These are phyloP conservation scores for Rhynchophorus ferrugineus DNA, from an alignment of 1,140 invertebrate species.

Conservation along the genomic window DNA sequence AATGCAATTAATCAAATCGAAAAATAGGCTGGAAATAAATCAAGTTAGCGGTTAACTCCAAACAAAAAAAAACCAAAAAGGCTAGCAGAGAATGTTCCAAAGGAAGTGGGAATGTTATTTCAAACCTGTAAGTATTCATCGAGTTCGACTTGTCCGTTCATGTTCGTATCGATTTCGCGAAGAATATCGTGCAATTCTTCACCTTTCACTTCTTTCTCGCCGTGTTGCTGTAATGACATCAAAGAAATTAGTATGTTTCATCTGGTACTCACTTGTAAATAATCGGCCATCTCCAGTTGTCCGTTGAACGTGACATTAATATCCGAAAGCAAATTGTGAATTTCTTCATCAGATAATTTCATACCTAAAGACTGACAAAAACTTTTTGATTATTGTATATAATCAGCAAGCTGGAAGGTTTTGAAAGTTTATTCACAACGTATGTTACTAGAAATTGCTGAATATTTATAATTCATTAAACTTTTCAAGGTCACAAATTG, in stretches of 20 bases:
- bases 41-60: not conserved
- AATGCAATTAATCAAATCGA: no score
- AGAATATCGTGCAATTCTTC: slow-evolving; percentile 96
- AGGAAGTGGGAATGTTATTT: not conserved
- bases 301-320: slow-evolving; percentile 60
- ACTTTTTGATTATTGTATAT: slow-evolving; percentile 1
- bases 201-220: slow-evolving; percentile 83
- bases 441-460: no score
- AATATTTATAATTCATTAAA: no score
- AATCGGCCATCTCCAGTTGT: slow-evolving; percentile 63
- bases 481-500: not conserved
- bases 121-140: slow-evolving; percentile 97
- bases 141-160: slow-evolving; percentile 98
- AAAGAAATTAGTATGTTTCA: slow-evolving; percentile 20
- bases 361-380: slow-evolving; percentile 52
- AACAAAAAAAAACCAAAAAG: slow-evolving; percentile 5
- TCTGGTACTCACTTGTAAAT: slow-evolving; percentile 57
- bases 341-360: slow-evolving; percentile 53
- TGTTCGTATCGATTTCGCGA: slow-evolving; percentile 96
- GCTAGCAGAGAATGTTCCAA: not conserved
- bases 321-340: slow-evolving; percentile 58
- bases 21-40: no score
- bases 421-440: no score
- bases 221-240: slow-evolving; percentile 65
- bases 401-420: not conserved